Evolutionary conservation across 1,140 invertebrate species (phyloP).

Genomic region (Tetraneura akinire): DNA sequence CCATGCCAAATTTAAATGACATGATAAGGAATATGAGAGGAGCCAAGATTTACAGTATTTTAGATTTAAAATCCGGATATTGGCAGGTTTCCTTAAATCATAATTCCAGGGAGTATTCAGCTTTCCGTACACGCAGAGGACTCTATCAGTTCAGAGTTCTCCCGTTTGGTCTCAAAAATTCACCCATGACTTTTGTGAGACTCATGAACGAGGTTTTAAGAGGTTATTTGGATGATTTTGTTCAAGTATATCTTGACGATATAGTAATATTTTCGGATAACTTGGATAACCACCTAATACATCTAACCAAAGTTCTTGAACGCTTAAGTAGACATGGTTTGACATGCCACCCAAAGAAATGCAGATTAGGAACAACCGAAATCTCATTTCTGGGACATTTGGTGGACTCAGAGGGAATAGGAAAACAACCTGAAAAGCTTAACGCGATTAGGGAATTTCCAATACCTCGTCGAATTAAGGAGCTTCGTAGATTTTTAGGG

Average conservation of each 20-base stretch:
- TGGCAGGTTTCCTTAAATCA: background rate
- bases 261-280: conserved; percentile 45
- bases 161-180: conserved; percentile 59
- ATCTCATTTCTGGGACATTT: conserved; percentile 56
- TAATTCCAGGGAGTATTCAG: background rate
- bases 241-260: conserved; percentile 54
- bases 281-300: conserved; percentile 45
- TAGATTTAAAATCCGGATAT: background rate
- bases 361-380: conserved; percentile 9
- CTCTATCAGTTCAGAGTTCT: conserved; percentile 52
- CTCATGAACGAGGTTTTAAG: conserved; percentile 57
- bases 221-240: conserved; percentile 53
- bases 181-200: conserved; percentile 59
- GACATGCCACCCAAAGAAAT: background rate
- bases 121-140: background rate
- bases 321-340: conserved; percentile 30
- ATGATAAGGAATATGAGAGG: background rate
- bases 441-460: conserved; percentile 57
- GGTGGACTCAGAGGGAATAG: conserved; percentile 57
- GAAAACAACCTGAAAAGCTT: conserved; percentile 58
- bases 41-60: background rate
- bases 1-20: background rate
- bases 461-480: conserved; percentile 55
- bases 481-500: conserved; percentile 58
- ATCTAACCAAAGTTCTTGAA: conserved; percentile 48